Conservation (phyloP, 2,113 vertebrate genomes). For the Indicator maculatus region DNA sequence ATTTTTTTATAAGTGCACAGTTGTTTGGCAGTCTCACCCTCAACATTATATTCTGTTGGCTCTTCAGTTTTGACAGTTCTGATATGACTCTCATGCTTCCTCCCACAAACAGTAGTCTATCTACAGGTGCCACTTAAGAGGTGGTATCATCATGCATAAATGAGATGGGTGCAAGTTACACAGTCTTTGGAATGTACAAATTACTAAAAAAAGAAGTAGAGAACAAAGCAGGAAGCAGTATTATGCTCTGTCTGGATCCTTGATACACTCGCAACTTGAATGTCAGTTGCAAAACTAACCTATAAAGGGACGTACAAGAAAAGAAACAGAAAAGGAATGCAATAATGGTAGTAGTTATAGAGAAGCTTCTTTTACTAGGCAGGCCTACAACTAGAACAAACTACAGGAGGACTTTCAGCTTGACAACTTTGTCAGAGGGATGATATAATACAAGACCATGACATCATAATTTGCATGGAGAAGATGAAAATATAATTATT, state of each 20-base stretch:
- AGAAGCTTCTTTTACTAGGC: background rate
- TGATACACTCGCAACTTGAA: background rate
- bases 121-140: no score
- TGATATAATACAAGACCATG: background rate
- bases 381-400: background rate
- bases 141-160: background rate
- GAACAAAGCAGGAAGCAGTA: background rate
- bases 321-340: background rate
- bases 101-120: background rate
- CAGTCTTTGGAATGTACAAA: background rate
- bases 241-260: background rate
- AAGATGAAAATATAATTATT: background rate
- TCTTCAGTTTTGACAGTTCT: background rate
- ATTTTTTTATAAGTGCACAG: background rate
- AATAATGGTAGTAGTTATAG: background rate
- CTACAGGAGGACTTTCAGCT: background rate
- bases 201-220: background rate
- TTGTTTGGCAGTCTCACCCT: background rate
- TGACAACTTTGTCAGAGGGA: background rate
- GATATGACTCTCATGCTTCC: background rate
- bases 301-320: background rate
- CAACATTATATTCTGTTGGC: background rate
- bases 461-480: background rate
- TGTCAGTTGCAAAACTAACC: background rate
- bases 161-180: accelerated